A percentile compares a stretch with the other conserved stretches of the same genome.
phyloP scores from a whole-genome alignment of 92 coral and sea anemone genomes.

The Epizoanthus fatuus region DNA sequence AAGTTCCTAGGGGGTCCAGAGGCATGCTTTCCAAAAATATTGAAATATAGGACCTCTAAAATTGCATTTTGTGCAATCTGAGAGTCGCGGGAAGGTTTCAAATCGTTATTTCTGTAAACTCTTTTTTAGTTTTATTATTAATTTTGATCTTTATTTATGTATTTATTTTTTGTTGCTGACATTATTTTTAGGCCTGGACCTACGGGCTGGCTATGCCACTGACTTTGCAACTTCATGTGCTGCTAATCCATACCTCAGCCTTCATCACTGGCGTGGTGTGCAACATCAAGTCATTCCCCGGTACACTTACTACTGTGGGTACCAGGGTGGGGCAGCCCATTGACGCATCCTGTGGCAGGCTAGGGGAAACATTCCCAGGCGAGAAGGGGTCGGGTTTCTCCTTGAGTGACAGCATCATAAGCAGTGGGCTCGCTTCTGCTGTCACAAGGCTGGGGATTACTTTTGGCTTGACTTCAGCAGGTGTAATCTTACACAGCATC shows the following conservation, averaged over 20 bases:
- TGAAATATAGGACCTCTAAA: too few relatives aligned
- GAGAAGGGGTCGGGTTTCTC: constrained; percentile 65
- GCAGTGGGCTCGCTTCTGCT: constrained; percentile 24
- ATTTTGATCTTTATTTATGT: too few relatives aligned
- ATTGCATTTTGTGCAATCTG: too few relatives aligned
- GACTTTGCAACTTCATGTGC: too few relatives aligned
- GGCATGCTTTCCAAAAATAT: too few relatives aligned
- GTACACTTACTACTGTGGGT: constrained; percentile 30
- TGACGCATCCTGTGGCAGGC: constrained; percentile 54
- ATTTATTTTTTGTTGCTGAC: too few relatives aligned
- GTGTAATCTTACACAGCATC: constrained; percentile 29
- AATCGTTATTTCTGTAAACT: too few relatives aligned
- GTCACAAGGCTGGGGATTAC: neutral
- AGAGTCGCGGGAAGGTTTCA: too few relatives aligned
- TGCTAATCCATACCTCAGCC: constrained; percentile 16
- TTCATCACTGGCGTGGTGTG: constrained; percentile 35
- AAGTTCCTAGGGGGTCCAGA: too few relatives aligned
- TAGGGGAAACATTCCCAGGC: constrained; percentile 63
- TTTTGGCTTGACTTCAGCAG: neutral
- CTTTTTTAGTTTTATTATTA: too few relatives aligned
- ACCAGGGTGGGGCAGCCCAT: constrained; percentile 32
- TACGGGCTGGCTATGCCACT: too few relatives aligned
- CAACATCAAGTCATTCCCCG: constrained; percentile 22
- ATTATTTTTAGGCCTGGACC: too few relatives aligned
- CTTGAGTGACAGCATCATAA: constrained; percentile 25